These are phyloP conservation scores for Rhyacichthys aspro DNA, from an alignment of 2,797 vertebrate genomes.

Conservation along the genomic window DNA sequence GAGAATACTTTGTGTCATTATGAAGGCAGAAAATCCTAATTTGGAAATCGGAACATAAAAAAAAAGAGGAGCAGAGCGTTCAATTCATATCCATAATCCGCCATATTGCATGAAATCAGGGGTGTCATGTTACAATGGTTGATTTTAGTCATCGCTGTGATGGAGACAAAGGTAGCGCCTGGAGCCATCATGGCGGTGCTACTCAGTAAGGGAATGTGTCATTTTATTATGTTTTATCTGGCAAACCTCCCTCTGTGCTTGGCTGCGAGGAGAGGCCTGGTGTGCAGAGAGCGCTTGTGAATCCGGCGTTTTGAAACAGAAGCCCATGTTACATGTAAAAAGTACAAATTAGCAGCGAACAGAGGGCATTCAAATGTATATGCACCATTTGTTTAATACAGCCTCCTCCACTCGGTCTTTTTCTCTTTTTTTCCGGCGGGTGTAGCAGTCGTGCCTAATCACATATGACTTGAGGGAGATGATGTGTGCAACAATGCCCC, in stretches of 20 bases:
- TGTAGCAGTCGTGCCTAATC: conserved; percentile 66
- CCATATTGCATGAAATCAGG: conserved; percentile 84
- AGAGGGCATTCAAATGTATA: conserved; percentile 27
- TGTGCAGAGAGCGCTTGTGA: conserved; percentile 5
- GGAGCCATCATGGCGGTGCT: conserved; percentile 71
- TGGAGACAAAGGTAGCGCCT: conserved; percentile 82
- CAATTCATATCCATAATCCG: conserved; percentile 83
- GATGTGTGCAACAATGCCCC: conserved; percentile 57
- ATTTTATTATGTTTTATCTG: conserved; percentile 74
- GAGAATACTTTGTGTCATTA: conserved; percentile 82
- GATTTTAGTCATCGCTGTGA: conserved; percentile 80
- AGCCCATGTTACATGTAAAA: conserved; percentile 14
- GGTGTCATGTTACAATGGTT: conserved; percentile 80
- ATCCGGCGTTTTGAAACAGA: conserved; percentile 13
- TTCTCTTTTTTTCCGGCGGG: conserved; percentile 28
- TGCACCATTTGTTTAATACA: conserved; percentile 58
- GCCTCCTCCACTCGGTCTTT: conserved; percentile 21
- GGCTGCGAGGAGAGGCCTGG: conserved; percentile 24
- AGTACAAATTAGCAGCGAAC: conserved; percentile 37
- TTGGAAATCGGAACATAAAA: conserved; percentile 83
- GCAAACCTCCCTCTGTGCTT: conserved; percentile 61
- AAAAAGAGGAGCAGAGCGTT: conserved; percentile 72
- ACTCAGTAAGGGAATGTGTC: conserved; percentile 74
- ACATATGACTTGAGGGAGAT: conserved; percentile 71
- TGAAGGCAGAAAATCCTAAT: conserved; percentile 85